Evolutionary conservation across 2,888 invertebrate species (phyloP), one percentile per base, ranked within the genome.

Genomic region (Piscicola geometra): DNA sequence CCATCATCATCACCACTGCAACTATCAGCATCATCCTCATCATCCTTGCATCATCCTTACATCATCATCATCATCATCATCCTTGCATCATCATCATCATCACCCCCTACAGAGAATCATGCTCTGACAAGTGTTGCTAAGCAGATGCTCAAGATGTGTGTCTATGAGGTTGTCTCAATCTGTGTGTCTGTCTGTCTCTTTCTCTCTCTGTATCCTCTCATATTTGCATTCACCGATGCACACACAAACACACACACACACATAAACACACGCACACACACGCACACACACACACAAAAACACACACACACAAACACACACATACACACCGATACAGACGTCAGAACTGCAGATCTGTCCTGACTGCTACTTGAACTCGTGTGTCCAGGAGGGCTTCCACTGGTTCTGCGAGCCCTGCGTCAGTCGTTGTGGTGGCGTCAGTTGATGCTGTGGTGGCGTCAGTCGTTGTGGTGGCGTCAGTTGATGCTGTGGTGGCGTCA

Each of bases 361-460:
- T 0, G 93, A 93, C 83, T 97, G 96, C 85, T 96, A 95, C 86
- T 87, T 81, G 69, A 92, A 91, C 81, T 93, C 93, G 3, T 92
- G 93, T 82, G 90, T 91, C 0, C 89, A 91, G 75, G 80, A 80
- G 50, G 88, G 89, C 73, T 90, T 91, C 76, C 89, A 90, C 0
- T 96, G 95, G 94, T 96, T 96, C 86, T 90, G 92, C 0, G 92
- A 94, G 83, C 93, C 93, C 1, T 96, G 96, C 86, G 90, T 88
- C 83, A 86, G 88, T 82, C 72, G 74, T 72, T 5, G 18, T 72
- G n/a, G 12, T 28, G 25, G 60, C n/a, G 25, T 9, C n/a, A 21
- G 60, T 56, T 3, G 60, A 18, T 3, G 60, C n/a, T 3, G 60
- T 56, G 25, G 60, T 56, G 25, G 60, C n/a, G 25, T 9, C n/a